Evolutionary conservation across 1,140 invertebrate genomes (phyloP).

Genomic region (Piezodorus guildinii): DNA sequence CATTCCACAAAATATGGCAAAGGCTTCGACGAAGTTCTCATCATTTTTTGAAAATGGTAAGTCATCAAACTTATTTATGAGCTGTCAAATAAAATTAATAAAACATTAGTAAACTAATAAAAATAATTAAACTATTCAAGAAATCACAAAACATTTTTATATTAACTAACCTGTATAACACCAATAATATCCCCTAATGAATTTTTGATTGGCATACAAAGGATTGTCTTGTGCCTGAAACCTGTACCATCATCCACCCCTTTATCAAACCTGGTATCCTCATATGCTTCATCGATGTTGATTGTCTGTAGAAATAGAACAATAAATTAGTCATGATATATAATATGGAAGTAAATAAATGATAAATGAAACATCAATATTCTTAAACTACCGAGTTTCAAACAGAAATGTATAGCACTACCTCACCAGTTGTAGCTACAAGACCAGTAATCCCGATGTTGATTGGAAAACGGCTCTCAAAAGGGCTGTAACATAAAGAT

Average conservation of each 20-base stretch:
- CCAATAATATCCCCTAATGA: conserved; percentile 80
- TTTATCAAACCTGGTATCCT: conserved; percentile 82
- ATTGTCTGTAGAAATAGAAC: conserved; percentile 38
- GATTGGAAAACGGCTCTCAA: conserved; percentile 88
- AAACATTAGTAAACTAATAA: not conserved
- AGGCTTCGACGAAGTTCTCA: conserved; percentile 88
- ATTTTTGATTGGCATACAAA: conserved; percentile 89
- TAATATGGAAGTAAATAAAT: not conserved
- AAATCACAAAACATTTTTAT: not conserved
- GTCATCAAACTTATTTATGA: conserved; percentile 87
- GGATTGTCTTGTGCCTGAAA: conserved; percentile 72
- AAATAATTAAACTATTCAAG: not conserved
- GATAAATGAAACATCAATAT: not conserved
- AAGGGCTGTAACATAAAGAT: conserved; percentile 48
- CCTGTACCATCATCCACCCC: conserved; percentile 62
- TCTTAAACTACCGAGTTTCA: conserved; percentile 2
- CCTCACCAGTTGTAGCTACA: conserved; percentile 91
- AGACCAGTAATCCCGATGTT: conserved; percentile 92
- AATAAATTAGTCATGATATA: not conserved
- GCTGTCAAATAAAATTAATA: conserved; percentile 37
- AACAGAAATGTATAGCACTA: conserved; percentile 36
- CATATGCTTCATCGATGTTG: conserved; percentile 81
- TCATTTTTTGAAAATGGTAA: conserved; percentile 81
- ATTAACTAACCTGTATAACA: conserved; percentile 59
- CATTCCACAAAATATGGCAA: conserved; percentile 96